Base-by-base conservation (phyloP, 1,140 invertebrate species). In the Xylocopa sonorina region DNA sequence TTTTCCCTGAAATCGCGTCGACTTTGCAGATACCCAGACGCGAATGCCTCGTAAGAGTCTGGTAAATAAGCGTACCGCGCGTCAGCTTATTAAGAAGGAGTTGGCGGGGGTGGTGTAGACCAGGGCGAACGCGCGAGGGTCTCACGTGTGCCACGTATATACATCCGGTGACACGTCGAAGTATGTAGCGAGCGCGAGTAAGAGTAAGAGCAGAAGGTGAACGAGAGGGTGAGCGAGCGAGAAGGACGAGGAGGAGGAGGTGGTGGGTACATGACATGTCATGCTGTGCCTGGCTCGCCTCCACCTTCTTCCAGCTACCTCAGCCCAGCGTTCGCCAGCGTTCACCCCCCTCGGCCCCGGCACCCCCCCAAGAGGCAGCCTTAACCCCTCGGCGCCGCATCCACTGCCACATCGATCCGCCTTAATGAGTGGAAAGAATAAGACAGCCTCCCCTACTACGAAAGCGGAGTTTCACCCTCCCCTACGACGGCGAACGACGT, bases 361-460 rank as follows among this genome's bases (percentile, higher is more conserved):
- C n/a, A n/a, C n/a, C n/a, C 57, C 50, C 34, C 74, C 73, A 83
- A 80, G 81, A 82, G 78, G 78, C 67, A 72, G 62, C 67, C 72
- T 66, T 83, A 78, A 75, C 69, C 73, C 81, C 73, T 85, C 74
- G 84, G 71, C 81, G 82, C 78, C 81, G 88, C 90, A 91, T 90
- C 90, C 88, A 90, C 89, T 87, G 90, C 84, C 90, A 91, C 91
- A 93, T 93, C 92, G 92, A 92, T 92, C 92, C 91, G 90, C 91
- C 91, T 93, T 93, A 92, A 93, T 92, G 91, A 92, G 91, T 92
- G 91, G 90, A 92, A 93, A 92, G 91, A 93, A 93, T 92, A 92
- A 92, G 91, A 92, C 91, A 91, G 91, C 89, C 89, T 81, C 71
- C 82, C 83, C 78, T 83, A 79, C 87, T 80, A 81, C 84, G 87